phyloP scores from a whole-genome alignment of 2,113 vertebrate genomes.

The Mus spicilegus region DNA sequence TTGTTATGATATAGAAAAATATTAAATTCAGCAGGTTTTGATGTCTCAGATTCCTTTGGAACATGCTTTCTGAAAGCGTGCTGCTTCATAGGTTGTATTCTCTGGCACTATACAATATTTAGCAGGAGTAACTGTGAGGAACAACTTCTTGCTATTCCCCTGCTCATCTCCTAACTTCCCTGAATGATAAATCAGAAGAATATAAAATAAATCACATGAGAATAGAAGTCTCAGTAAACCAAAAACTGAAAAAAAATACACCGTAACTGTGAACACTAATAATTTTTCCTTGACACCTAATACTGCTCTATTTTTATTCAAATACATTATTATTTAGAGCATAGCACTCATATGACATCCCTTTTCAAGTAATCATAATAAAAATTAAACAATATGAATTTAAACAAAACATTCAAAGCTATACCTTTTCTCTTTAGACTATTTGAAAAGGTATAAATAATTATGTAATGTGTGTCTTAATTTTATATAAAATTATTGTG shows the following conservation, averaged over 20 bases:
- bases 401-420: background rate
- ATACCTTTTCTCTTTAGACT: background rate
- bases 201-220: slow-evolving; percentile 13
- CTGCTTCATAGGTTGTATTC: slow-evolving; percentile 19
- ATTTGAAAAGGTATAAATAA: background rate
- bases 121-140: slow-evolving; percentile 20
- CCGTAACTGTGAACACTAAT: background rate
- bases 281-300: slow-evolving; percentile 4
- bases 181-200: slow-evolving; percentile 58
- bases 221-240: background rate
- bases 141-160: background rate
- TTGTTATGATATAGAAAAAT: slow-evolving; percentile 33
- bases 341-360: background rate
- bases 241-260: slow-evolving; percentile 26
- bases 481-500: background rate
- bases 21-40: slow-evolving; percentile 35
- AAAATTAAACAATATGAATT: background rate
- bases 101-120: slow-evolving; percentile 36
- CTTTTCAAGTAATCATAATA: background rate
- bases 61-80: slow-evolving; percentile 10
- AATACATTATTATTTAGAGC: background rate
- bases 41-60: background rate
- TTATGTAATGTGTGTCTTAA: background rate
- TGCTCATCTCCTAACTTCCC: background rate
- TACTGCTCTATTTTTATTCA: background rate